Evolutionary conservation across 2,113 vertebrate genomes (phyloP).

Genomic region (Brachionichthys hirsutus): DNA sequence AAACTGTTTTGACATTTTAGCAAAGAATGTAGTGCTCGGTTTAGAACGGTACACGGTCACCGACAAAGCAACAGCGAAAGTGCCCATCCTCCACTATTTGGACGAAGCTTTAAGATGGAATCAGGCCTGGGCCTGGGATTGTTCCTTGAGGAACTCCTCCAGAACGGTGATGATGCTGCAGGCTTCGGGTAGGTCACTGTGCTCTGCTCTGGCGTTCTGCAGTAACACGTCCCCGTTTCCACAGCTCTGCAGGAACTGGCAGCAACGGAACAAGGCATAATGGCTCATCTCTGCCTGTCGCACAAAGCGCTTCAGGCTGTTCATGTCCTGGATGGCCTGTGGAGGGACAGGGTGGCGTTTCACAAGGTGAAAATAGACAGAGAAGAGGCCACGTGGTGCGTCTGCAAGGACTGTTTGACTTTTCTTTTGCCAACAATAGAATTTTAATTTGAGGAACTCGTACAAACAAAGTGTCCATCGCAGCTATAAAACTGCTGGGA

Average conservation of each 20-base stretch:
- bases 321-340: slow-evolving; percentile 97
- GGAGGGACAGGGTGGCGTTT: slow-evolving; percentile 1
- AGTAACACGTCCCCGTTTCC: slow-evolving; percentile 91
- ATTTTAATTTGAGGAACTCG: not conserved
- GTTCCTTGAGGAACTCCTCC: slow-evolving; percentile 90
- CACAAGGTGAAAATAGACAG: not conserved
- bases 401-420: not conserved
- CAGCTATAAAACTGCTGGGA: not conserved
- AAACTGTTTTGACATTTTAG: slow-evolving; percentile 12
- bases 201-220: slow-evolving; percentile 90
- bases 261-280: slow-evolving; percentile 94
- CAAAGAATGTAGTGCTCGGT: slow-evolving; percentile 4
- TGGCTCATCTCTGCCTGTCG: slow-evolving; percentile 96
- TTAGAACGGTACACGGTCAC: not conserved
- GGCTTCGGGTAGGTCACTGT: slow-evolving; percentile 91
- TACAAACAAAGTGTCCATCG: no score
- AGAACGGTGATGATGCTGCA: slow-evolving; percentile 88
- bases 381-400: not conserved
- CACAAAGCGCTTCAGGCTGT: slow-evolving; percentile 96
- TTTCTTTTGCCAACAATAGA: not conserved
- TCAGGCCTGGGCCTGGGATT: slow-evolving; percentile 52
- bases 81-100: not conserved
- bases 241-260: slow-evolving; percentile 90
- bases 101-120: not conserved
- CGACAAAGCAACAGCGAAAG: not conserved